phyloP scores from a whole-genome alignment of 1,140 invertebrate genomes.

The Uloborus diversus region DNA sequence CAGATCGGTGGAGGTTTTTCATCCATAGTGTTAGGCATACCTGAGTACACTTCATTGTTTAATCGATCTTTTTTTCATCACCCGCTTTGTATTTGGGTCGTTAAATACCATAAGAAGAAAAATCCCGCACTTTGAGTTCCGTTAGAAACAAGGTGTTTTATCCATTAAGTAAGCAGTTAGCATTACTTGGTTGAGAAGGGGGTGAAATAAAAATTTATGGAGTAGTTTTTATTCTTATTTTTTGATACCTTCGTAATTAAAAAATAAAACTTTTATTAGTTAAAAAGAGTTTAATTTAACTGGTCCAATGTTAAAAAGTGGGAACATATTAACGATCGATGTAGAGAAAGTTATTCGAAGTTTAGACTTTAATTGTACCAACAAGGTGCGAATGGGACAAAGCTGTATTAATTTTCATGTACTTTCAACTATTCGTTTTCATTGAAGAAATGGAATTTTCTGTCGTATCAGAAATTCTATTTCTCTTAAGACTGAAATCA shows the following conservation, averaged over 20 bases:
- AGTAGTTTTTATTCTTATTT: neutral
- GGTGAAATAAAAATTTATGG: neutral
- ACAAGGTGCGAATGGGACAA: no score
- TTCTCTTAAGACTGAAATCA: no score
- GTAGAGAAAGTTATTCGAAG: no score
- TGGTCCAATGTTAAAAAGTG: no score
- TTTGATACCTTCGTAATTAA: neutral
- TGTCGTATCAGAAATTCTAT: no score
- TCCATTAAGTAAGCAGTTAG: constrained; percentile 54
- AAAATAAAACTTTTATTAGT: neutral
- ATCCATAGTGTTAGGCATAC: constrained; percentile 33
- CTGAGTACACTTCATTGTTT: constrained; percentile 51
- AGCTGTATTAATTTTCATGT: no score
- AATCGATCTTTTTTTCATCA: constrained; percentile 48
- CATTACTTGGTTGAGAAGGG: neutral
- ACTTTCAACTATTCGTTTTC: no score
- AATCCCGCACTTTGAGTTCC: constrained; percentile 17
- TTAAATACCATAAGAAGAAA: constrained; percentile 34
- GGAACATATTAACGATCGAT: no score
- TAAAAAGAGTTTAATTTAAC: no score
- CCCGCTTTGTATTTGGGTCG: constrained; percentile 19
- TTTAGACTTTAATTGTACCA: no score
- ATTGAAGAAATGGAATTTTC: no score
- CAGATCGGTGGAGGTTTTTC: constrained; percentile 9
- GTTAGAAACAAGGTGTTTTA: constrained; percentile 41